A percentile compares a stretch with the other conserved stretches of the same genome.
Evolutionary conservation across 2,888 invertebrate genomes (phyloP).

Genomic region (Machimus rusticus): DNA sequence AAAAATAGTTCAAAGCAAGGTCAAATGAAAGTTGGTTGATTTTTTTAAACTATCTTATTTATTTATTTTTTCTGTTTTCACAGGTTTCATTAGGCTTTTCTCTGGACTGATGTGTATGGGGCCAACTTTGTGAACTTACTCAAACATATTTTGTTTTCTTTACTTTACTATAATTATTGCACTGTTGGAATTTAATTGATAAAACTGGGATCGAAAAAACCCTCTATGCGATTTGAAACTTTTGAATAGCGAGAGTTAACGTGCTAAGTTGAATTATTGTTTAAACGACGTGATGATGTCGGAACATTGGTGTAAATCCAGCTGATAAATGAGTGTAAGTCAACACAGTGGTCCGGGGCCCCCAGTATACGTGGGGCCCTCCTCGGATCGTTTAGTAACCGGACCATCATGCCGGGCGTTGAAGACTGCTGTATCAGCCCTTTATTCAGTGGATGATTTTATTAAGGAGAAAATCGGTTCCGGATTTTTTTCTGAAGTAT

Average conservation of each 20-base stretch:
- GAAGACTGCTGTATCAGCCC: slow-evolving; percentile 87
- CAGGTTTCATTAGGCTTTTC: background rate
- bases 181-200: background rate
- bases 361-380: slow-evolving; percentile 53
- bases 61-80: background rate
- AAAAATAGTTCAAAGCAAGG: slow-evolving; percentile 23
- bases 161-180: background rate
- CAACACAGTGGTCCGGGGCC: slow-evolving; percentile 63
- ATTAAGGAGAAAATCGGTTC: slow-evolving; percentile 90
- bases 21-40: background rate
- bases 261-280: background rate
- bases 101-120: background rate
- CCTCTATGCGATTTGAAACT: background rate
- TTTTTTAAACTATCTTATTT: background rate
- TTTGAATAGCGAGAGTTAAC: background rate
- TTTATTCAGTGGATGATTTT: slow-evolving; percentile 94
- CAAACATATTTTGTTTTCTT: background rate
- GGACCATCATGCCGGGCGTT: slow-evolving; percentile 89
- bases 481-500: slow-evolving; percentile 97
- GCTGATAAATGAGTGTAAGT: slow-evolving; percentile 63
- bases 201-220: background rate
- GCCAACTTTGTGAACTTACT: background rate
- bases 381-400: slow-evolving; percentile 68
- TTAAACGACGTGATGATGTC: slow-evolving; percentile 1
- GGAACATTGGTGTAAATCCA: slow-evolving; percentile 41